Evolutionary conservation across 1,140 invertebrate genomes (phyloP), one percentile per base, ranked within the genome.

Genomic region (Proales similis): DNA sequence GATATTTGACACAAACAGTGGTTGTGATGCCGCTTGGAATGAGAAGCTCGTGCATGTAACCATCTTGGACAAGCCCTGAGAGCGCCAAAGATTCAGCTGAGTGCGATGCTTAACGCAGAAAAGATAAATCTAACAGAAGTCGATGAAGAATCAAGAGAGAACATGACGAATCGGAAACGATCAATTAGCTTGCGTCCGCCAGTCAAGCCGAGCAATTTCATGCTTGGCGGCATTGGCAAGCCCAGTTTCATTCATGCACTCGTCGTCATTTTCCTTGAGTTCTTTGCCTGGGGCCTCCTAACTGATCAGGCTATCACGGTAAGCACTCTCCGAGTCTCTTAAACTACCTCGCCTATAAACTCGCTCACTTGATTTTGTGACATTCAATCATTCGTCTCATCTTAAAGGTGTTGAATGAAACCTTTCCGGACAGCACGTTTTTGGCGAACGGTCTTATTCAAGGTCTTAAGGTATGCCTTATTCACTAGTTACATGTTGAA

Each of bases 371-470:
- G n/a, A 19, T n/a, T 20, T 29, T 6, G 19, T 48, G 33, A 51
- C 48, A n/a, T 33, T 20, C 3, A 53, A 22, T 48, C 14, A 12
- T 30, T 46, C 60, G 32, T 67, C 53, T 48, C 65, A 30, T 64
- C 51, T 78, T 77, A 20, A 70, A 86, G 85, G 83, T 88, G 66
- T 78, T 98, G 65, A 94, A 97, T 76, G 84, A 88, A 67, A 97
- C 93, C 46, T 99, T 99, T 79, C 93, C 93, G 63, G 86, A 93
- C 78, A 92, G 98, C 71, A 97, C 92, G 69, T 98, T 99, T 78
- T 82, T 98, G 33, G 95, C 97, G 89, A 98, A 99, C 82, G 94
- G 94, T 63, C 81, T 99, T 64, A 97, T 99, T 71, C 90, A 97
- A 82, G 94, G 94, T 67, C 90, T 96, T 67, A 86, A 86, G 78